Evolutionary conservation across 2,888 invertebrate species (phyloP).

Genomic region (Rhynchonema sp.): DNA sequence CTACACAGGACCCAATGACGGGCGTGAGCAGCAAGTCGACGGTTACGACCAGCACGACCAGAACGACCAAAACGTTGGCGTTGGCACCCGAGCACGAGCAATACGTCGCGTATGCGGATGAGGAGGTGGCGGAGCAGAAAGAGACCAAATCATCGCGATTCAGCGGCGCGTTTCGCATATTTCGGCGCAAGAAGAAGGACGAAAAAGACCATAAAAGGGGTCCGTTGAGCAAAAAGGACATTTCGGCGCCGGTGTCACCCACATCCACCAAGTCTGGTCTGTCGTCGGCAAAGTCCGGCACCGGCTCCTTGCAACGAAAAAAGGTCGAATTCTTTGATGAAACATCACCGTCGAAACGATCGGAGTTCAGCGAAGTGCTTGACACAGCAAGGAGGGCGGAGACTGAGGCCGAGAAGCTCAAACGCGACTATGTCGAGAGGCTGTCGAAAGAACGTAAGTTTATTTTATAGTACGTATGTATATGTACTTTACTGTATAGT

Average conservation of each 20-base stretch:
- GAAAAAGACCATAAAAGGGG: too few relatives aligned
- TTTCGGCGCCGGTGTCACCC: neutral
- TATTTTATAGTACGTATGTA: too few relatives aligned
- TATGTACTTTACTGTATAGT: too few relatives aligned
- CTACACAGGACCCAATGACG: too few relatives aligned
- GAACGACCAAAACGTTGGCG: neutral
- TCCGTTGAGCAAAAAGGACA: neutral
- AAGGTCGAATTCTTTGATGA: neutral
- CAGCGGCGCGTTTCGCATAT: neutral
- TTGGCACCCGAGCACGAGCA: neutral
- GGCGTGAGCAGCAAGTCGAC: too few relatives aligned
- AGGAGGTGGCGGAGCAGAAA: neutral
- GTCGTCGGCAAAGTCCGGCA: neutral
- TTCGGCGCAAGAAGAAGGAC: neutral
- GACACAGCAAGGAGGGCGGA: neutral
- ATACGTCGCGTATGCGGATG: neutral
- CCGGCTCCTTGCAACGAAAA: neutral
- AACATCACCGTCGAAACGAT: neutral
- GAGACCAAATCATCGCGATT: neutral
- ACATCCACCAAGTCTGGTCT: neutral
- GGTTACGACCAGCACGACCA: too few relatives aligned
- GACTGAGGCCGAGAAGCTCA: neutral
- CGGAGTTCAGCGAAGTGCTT: neutral
- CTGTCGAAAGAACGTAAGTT: neutral
- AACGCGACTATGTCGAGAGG: neutral